phyloP scores from a whole-genome alignment of 1,140 invertebrate species.

The Tetragnatha versicolor region DNA sequence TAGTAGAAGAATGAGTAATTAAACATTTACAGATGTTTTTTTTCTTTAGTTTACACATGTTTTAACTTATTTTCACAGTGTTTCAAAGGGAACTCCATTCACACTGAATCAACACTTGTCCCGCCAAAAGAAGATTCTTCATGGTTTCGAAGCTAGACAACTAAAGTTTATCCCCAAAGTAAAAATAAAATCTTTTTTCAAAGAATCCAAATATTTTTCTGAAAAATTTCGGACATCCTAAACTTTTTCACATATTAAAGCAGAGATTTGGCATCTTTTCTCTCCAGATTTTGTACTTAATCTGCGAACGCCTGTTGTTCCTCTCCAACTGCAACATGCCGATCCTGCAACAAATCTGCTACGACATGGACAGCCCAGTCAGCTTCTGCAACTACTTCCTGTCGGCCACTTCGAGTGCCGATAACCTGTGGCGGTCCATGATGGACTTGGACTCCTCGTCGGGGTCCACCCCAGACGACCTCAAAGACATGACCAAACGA shows the following conservation, averaged over 20 bases:
- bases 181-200: not conserved
- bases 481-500: slow-evolving; percentile 22
- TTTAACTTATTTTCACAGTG: too few relatives aligned
- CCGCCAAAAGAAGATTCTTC: slow-evolving; percentile 76
- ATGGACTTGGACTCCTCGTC: slow-evolving; percentile 48
- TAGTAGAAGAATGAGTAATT: too few relatives aligned
- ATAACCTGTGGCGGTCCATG: slow-evolving; percentile 61
- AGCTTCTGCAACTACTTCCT: slow-evolving; percentile 49
- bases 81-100: slow-evolving; percentile 68
- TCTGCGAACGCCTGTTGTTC: slow-evolving; percentile 79
- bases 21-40: too few relatives aligned
- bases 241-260: not conserved
- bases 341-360: slow-evolving; percentile 41
- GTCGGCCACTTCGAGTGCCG: slow-evolving; percentile 34
- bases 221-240: not conserved
- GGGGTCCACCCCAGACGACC: slow-evolving; percentile 29
- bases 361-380: slow-evolving; percentile 39
- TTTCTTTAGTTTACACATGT: too few relatives aligned
- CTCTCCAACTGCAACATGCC: slow-evolving; percentile 61
- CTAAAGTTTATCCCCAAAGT: slow-evolving; percentile 84
- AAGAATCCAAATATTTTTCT: not conserved
- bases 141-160: slow-evolving; percentile 80
- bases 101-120: slow-evolving; percentile 75
- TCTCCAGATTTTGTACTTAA: slow-evolving; percentile 75
- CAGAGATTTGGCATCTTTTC: not conserved